Conservation (phyloP, 1,140 invertebrate genomes). For the Brachionus manjavacas region DNA sequence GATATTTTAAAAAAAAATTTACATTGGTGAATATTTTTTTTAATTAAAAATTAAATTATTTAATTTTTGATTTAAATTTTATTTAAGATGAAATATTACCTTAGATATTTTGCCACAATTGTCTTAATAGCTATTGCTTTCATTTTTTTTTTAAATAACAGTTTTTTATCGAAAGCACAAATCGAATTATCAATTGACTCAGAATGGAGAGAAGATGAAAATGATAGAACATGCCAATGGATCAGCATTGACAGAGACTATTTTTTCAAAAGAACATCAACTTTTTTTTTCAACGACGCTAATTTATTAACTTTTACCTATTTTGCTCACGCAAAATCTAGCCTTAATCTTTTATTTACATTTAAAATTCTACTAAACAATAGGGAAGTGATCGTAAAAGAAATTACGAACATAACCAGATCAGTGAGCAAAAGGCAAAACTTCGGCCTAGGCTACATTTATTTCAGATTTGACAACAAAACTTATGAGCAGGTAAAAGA, state of each 20-base stretch:
- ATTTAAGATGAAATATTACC: no score
- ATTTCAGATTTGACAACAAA: slow-evolving; percentile 14
- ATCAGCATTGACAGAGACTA: slow-evolving; percentile 7
- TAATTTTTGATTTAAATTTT: no score
- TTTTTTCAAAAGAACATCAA: slow-evolving; percentile 15
- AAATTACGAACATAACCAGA: neutral
- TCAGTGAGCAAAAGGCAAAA: neutral
- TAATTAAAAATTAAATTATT: no score
- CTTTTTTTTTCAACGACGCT: slow-evolving; percentile 4
- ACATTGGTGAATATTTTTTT: no score
- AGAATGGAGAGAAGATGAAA: neutral
- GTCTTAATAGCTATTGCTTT: neutral
- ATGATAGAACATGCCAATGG: neutral
- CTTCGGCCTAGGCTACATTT: neutral
- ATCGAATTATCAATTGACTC: neutral
- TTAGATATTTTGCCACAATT: no score
- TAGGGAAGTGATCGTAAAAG: neutral
- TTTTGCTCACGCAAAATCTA: neutral
- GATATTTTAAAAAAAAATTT: no score
- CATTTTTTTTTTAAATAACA: neutral
- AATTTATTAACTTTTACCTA: slow-evolving; percentile 13
- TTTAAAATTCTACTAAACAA: neutral
- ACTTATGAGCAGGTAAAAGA: neutral
- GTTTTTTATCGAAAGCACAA: neutral
- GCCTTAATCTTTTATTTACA: neutral